Base-by-base conservation (phyloP, 2,888 invertebrate species). In the Portevinia maculata region DNA sequence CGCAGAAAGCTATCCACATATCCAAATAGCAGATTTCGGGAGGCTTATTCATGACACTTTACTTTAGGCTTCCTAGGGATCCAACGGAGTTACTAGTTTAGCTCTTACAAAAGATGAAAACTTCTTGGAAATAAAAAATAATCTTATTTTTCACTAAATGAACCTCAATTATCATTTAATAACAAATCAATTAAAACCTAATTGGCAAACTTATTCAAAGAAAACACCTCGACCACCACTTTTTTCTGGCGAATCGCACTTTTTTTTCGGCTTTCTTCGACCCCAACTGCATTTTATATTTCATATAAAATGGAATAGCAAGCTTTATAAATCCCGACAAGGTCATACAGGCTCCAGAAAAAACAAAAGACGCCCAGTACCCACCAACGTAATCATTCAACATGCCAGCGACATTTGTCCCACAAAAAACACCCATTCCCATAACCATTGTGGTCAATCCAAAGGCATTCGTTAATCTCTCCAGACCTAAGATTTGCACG, bases 401-500 rank as follows among this genome's bases (percentile, higher is more conserved):
- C 17, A 86, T 1, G 1, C 90, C 91, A 17, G 89, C 91, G n/a
- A 91, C 11, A 2, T 91, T 90, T 15, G 91, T 88, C 53, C 96
- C 96, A 44, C 94, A 90, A 8, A 95, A 92, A 0, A 94, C 94
- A 1, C 95, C 95, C 50, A 94, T 87, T 3, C 96, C 96, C 92
- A 96, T 95, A 87, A 95, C 95, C 86, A 96, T 91, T 52, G 95
- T 91, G 9, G 94, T 91, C 28, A 96, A 89, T 15, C 96, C 96
- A 89, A 96, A 96, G 21, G 95, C 95, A 88, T 95, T 96, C 13
- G 96, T 96, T 78, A 96, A 90, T 86, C 94, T 94, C 81, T 95
- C 94, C 84, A 96, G 90, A 0, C 96, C 96, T 64, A 96, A 88
- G 15, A 95, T 91, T 85, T 95, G 95, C 6, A 96, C 96, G 69